A percentile compares a stretch with the other conserved stretches of the same genome.
Conservation (phyloP, 2,888 invertebrate genomes). For the Tetranychus piercei region DNA sequence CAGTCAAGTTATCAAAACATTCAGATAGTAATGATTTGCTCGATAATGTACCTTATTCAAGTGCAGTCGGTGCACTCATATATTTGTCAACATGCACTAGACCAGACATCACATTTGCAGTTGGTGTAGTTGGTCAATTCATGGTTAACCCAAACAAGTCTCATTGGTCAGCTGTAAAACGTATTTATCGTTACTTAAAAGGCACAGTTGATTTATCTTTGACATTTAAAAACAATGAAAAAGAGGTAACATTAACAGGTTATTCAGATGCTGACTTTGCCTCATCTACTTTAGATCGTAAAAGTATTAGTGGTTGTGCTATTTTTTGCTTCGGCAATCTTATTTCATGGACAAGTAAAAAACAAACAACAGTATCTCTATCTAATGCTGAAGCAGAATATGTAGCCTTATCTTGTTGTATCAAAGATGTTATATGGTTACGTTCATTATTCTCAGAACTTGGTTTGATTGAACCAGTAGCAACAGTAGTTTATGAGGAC, state of each 20-base stretch:
- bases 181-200: slow-evolving; percentile 16
- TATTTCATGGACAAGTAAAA: slow-evolving; percentile 19
- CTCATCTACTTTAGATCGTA: slow-evolving; percentile 19
- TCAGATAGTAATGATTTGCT: background rate
- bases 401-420: slow-evolving; percentile 11
- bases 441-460: slow-evolving; percentile 14
- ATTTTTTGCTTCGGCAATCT: slow-evolving; percentile 19
- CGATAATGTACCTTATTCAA: slow-evolving; percentile 7
- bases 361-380: slow-evolving; percentile 19
- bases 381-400: slow-evolving; percentile 22
- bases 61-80: slow-evolving; percentile 14
- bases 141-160: slow-evolving; percentile 4
- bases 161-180: slow-evolving; percentile 12
- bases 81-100: slow-evolving; percentile 13
- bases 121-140: background rate
- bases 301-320: slow-evolving; percentile 11
- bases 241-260: slow-evolving; percentile 4
- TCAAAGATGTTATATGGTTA: slow-evolving; percentile 16
- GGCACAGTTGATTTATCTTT: slow-evolving; percentile 8
- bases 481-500: slow-evolving; percentile 19
- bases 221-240: background rate
- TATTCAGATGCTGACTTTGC: slow-evolving; percentile 25
- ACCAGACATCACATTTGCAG: slow-evolving; percentile 17
- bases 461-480: background rate
- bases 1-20: too few relatives aligned